Evolutionary conservation across 2,888 invertebrate species (phyloP).

Genomic region (Hydropsyche betteni): DNA sequence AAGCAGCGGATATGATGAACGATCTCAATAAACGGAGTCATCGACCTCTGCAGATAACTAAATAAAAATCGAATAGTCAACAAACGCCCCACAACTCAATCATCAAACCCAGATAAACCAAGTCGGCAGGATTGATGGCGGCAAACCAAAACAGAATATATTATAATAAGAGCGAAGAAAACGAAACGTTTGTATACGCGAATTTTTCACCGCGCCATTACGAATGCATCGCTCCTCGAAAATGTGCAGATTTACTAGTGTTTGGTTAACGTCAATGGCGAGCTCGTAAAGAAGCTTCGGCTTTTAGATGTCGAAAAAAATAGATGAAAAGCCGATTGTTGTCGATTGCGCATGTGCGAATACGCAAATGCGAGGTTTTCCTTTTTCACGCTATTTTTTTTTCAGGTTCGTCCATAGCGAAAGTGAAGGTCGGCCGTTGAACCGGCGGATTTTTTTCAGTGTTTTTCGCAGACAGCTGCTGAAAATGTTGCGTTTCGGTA

Average conservation of each 20-base stretch:
- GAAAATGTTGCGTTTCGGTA: background rate
- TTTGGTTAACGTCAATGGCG: constrained; percentile 1
- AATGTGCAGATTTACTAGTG: background rate
- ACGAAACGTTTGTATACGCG: background rate
- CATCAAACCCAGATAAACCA: no score
- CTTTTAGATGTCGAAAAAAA: constrained; percentile 30
- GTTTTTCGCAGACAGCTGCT: constrained; percentile 4
- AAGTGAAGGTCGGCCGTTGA: constrained; percentile 29
- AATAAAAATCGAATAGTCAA: no score
- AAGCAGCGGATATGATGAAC: no score
- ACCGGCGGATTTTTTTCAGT: constrained; percentile 7
- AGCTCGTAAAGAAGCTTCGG: background rate
- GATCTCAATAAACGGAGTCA: no score
- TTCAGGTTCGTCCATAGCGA: background rate
- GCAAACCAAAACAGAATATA: no score
- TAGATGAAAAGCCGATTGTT: constrained; percentile 25
- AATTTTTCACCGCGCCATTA: background rate
- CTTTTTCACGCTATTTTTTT: no score
- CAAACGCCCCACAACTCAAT: no score
- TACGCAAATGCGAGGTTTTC: no score
- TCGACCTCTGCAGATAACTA: no score
- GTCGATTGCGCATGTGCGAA: background rate
- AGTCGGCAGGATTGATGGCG: no score
- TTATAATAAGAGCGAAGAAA: no score
- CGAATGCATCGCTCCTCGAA: background rate